Evolutionary conservation across 2,113 vertebrate genomes (phyloP).

Genomic region (Pelecanoides urinatrix): DNA sequence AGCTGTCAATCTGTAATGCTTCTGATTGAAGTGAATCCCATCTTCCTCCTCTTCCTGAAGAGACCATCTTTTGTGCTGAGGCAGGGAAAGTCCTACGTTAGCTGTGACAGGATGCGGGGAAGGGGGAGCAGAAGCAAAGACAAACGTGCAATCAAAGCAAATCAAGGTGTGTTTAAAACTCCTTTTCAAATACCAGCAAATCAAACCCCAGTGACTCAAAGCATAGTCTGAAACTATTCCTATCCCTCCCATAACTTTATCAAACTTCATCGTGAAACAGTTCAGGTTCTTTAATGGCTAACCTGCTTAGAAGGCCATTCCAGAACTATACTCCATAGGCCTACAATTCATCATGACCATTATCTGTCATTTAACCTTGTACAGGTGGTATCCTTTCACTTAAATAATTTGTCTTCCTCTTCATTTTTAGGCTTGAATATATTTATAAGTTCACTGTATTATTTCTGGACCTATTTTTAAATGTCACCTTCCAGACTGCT

Average conservation of each 20-base stretch:
- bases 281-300: background rate
- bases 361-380: constrained; percentile 10
- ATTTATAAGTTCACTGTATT: constrained; percentile 46
- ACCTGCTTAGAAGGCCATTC: background rate
- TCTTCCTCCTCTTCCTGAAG: background rate
- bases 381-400: background rate
- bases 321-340: background rate
- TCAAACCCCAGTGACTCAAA: background rate
- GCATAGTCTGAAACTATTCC: background rate
- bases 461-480: constrained; percentile 42
- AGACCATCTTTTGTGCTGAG: background rate
- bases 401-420: constrained; percentile 2
- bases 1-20: background rate
- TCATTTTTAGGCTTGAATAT: constrained; percentile 41
- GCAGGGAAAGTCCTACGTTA: background rate
- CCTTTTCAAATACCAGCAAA: background rate
- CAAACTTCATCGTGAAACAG: background rate
- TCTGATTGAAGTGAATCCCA: background rate
- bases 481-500: background rate
- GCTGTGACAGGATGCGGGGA: rapidly evolving
- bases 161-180: background rate
- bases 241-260: background rate
- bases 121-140: rapidly evolving
- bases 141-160: background rate
- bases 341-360: background rate